Percentiles rank a stretch among this genome's conserved stretches.
phyloP scores from a whole-genome alignment of 2,888 invertebrate genomes.

The Mythimna vitellina region DNA sequence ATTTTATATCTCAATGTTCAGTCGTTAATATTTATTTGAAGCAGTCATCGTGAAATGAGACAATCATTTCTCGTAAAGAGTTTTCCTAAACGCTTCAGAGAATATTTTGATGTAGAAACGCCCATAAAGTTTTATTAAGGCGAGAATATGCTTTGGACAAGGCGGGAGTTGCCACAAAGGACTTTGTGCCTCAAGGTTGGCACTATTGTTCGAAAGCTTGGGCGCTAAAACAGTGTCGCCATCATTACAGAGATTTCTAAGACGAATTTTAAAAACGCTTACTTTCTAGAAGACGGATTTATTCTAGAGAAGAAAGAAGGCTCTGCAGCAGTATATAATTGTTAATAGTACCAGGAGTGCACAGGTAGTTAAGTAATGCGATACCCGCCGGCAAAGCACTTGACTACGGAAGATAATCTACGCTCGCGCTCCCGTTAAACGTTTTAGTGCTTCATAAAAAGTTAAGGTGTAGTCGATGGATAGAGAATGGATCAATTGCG shows the following conservation, averaged over 20 bases:
- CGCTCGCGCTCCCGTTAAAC: constrained; percentile 31
- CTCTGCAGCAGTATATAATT: constrained; percentile 39
- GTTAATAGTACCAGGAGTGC: constrained; percentile 56
- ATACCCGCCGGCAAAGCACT: constrained; percentile 54
- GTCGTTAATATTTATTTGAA: constrained; percentile 67
- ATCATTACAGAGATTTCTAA: constrained; percentile 61
- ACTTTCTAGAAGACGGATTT: constrained; percentile 31
- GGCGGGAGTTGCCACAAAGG: constrained; percentile 71
- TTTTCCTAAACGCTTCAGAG: constrained; percentile 52
- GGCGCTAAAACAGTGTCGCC: constrained; percentile 54
- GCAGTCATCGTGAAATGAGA: constrained; percentile 61
- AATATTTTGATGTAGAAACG: constrained; percentile 64
- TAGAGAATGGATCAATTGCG: background rate
- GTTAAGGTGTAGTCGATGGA: constrained; percentile 17
- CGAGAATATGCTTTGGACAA: constrained; percentile 64
- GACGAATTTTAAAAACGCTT: constrained; percentile 46
- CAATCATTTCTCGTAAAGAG: constrained; percentile 58
- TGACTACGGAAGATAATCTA: constrained; percentile 42
- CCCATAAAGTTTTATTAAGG: constrained; percentile 68
- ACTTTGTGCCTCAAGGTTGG: constrained; percentile 65
- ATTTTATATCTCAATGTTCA: constrained; percentile 60
- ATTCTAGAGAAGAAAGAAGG: constrained; percentile 11
- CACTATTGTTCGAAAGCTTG: constrained; percentile 62
- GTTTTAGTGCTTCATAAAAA: constrained; percentile 48
- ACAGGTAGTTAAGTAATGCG: constrained; percentile 52